Evolutionary conservation across 2,888 invertebrate genomes (phyloP).

Genomic region (Globia sparganii): DNA sequence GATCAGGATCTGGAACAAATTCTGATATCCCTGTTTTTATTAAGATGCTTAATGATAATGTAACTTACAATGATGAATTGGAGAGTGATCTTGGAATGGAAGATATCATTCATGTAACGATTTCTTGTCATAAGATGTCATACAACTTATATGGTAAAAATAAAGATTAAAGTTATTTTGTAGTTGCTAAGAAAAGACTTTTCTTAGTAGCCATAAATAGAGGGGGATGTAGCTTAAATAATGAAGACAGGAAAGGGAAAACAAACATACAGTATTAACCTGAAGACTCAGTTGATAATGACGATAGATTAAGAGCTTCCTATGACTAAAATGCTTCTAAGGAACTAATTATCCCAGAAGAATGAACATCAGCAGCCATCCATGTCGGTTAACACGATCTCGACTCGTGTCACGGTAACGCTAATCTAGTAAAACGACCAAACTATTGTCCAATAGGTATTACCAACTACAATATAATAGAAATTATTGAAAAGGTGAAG

Average conservation of each 20-base stretch:
- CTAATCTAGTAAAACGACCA: slow-evolving; percentile 36
- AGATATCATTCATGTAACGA: slow-evolving; percentile 26
- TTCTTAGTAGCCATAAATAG: neutral
- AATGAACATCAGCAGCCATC: slow-evolving; percentile 26
- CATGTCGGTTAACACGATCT: slow-evolving; percentile 45
- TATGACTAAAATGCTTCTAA: slow-evolving; percentile 26
- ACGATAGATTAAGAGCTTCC: neutral
- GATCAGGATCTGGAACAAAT: slow-evolving; percentile 66
- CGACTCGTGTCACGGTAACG: slow-evolving; percentile 38
- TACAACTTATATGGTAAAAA: neutral
- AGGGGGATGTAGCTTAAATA: neutral
- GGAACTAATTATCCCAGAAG: slow-evolving; percentile 45
- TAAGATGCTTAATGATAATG: slow-evolving; percentile 50
- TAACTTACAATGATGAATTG: slow-evolving; percentile 43
- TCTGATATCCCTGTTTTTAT: slow-evolving; percentile 44
- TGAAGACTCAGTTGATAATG: neutral
- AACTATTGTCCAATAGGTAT: slow-evolving; percentile 20
- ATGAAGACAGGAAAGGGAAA: neutral
- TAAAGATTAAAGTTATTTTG: neutral
- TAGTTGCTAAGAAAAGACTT: neutral
- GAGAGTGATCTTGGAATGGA: slow-evolving; percentile 15
- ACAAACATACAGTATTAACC: neutral
- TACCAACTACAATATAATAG: slow-evolving; percentile 9
- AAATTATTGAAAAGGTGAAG: slow-evolving; percentile 1
- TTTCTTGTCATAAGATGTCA: neutral